Base-by-base conservation (phyloP, 2,888 invertebrate genomes). In the Dichetophora obliterata region DNA sequence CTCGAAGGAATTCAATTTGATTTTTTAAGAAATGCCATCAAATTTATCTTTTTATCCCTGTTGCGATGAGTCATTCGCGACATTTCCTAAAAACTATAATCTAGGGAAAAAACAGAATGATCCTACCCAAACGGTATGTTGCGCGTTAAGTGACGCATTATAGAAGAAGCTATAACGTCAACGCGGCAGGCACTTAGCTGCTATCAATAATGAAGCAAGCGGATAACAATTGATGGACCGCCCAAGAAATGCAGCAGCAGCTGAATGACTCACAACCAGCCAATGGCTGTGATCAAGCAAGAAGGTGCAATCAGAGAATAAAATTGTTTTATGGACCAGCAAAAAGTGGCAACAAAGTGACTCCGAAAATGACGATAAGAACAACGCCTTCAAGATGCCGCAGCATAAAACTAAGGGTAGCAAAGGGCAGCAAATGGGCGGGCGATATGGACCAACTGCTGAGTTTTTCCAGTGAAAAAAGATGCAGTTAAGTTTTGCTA, bases 1-100 rank as follows among this genome's bases (percentile, higher is more conserved):
- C 85, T 86, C 86, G 86, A 86, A 86, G 86, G 86, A 86, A 63
- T 6, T 43, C 8, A 11, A 43, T 43, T 43, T 11, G 3, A 8
- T 43, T 43, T 43, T 43, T 43, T 43, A 43, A 11, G 43, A 11
- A 43, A 43, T 43, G 11, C 43, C 43, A 43, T 11, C 11, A 2
- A 14, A 3, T 43, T 43, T 43, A 11, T 43, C 43, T 43, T 43
- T 43, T 43, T 43, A 14, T 14, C 43, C 43, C 14, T 43, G 1
- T 14, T 1, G 43, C 43, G 11, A 43, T 43, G 43, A 43, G 43
- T 43, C 43, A 43, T 43, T 11, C 43, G 3, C 14, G 11, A 43
- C 14, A 43, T 11, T 43, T 43, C 43, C 43, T 3, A 6, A 11
- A 14, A 6, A 43, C 43, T 43, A 14, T 4, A 43, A 11, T 43